Conservation (phyloP, 1,140 invertebrate genomes). For the Hirudo medicinalis region DNA sequence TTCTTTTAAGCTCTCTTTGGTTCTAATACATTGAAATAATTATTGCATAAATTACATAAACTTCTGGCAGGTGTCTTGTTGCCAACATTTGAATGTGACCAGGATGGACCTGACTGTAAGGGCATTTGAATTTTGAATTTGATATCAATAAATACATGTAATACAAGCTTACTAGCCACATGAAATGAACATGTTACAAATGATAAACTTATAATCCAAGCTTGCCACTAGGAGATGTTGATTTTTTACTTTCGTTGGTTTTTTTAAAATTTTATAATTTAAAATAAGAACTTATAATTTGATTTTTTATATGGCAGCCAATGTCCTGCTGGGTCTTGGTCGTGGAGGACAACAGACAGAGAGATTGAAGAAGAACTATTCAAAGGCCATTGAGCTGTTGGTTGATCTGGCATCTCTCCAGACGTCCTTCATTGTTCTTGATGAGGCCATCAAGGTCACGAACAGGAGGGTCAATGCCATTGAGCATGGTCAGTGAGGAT, state of each 20-base stretch:
- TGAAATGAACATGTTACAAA: too few species aligned
- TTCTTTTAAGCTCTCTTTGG: neutral
- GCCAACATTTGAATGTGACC: constrained; percentile 88
- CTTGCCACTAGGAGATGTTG: too few species aligned
- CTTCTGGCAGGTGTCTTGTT: constrained; percentile 63
- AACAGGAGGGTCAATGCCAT: constrained; percentile 98
- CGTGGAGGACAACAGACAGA: constrained; percentile 84
- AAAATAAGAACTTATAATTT: neutral
- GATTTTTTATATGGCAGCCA: constrained; percentile 8
- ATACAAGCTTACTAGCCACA: neutral
- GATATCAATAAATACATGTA: neutral
- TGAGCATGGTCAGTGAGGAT: constrained; percentile 64
- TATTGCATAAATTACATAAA: constrained; percentile 8
- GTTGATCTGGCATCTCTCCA: constrained; percentile 88
- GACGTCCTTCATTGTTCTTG: constrained; percentile 88
- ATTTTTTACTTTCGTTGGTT: too few species aligned
- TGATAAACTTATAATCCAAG: too few species aligned
- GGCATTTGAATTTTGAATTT: constrained; percentile 12
- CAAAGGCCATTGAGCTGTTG: constrained; percentile 74
- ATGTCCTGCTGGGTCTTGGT: constrained; percentile 71
- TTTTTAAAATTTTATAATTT: too few species aligned
- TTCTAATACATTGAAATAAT: neutral
- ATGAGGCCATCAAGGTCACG: constrained; percentile 93
- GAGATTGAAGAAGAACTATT: constrained; percentile 87
- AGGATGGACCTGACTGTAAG: constrained; percentile 72